Base-by-base conservation (phyloP, 2,888 invertebrate genomes). In the Diplolepis rosae region DNA sequence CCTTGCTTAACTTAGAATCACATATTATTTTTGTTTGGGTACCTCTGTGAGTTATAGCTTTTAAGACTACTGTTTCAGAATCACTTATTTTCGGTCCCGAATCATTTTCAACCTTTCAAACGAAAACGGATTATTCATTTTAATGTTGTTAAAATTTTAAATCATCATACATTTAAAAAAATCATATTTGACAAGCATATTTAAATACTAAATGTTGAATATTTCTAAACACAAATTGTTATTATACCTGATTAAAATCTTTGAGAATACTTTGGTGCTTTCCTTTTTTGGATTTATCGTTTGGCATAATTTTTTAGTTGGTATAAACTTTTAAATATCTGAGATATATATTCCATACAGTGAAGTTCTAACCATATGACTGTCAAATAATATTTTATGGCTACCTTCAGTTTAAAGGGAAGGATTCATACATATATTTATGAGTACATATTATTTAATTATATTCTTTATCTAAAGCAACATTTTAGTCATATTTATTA, bases 21-120 rank as follows among this genome's bases (percentile, higher is more conserved):
- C 83, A 83, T 13, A 78, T 79, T 74, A 83, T 82, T n/a, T 69
- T 32, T 9, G 83, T 84, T 56, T 84, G 83, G 4, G 82, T 82
- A 48, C 84, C 83, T 65, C 82, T 78, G 65, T 83, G 83, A 5
- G 80, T 83, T 48, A 79, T 13, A n/a, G 77, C 71, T 15, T 52
- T 52, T 28, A 61, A 24, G 0, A 61, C 24, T 28, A 83, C 73
- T 11, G 80, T 79, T 48, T 77, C 45, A 45, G 82, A 82, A 61
- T 69, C 79, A n/a, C 82, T 83, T 69, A 83, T 83, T 18, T 75
- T 75, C 24, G 71, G 67, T 32, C 71, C 76, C 5, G 56, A 7
- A 22, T 70, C 66, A 3, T 7, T 48, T 11, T 3, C 4, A 45
- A 30, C 45, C 54, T 45, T 22, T 3, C 61, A 18, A 30, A 27